phyloP scores from a whole-genome alignment of 2,113 vertebrate species.

The Shinisaurus crocodilurus region DNA sequence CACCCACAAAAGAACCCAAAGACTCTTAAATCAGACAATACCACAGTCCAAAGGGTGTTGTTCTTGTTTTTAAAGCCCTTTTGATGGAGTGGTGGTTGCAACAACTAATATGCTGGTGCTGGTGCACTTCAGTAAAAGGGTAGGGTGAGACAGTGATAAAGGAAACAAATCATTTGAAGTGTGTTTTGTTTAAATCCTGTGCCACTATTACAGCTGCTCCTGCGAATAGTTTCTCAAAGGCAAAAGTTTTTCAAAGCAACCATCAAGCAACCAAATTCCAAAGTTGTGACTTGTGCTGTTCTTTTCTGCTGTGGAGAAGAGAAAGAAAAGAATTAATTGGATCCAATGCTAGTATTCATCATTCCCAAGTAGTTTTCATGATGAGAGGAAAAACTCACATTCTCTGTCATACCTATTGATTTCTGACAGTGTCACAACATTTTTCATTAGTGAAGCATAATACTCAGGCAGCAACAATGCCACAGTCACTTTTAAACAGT shows the following conservation, averaged over 20 bases:
- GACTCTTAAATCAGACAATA: not conserved
- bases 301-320: not conserved
- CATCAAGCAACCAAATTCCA: not conserved
- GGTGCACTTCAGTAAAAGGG: not conserved
- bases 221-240: not conserved
- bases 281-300: not conserved
- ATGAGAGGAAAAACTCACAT: not conserved
- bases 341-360: not conserved
- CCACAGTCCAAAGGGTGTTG: not conserved
- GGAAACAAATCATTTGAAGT: not conserved
- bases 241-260: not conserved
- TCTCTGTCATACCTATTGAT: not conserved
- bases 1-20: not conserved
- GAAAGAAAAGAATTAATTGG: not conserved
- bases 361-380: not conserved
- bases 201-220: not conserved
- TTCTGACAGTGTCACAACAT: not conserved
- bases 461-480: not conserved
- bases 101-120: not conserved
- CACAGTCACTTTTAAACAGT: too few relatives aligned
- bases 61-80: not conserved
- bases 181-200: not conserved
- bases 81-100: not conserved
- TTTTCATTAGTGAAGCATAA: not conserved
- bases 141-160: not conserved